Base-by-base conservation (phyloP, 2,797 vertebrate species). In the Poecilia wingei region DNA sequence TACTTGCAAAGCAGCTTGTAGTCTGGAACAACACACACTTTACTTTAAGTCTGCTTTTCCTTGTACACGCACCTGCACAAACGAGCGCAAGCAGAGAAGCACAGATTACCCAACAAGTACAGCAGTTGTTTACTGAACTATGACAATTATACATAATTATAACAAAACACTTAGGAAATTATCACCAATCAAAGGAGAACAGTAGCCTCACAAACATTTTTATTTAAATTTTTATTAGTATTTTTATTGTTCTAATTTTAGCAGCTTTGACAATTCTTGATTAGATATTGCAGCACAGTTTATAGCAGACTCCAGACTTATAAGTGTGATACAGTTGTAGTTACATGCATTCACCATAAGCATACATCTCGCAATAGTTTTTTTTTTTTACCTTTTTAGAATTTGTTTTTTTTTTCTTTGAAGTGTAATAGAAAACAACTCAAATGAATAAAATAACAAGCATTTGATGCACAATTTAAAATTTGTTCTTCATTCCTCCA, bases 11-110 rank as follows among this genome's bases (percentile, higher is more conserved):
- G 20, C 49, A 13, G 13, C 51, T 64, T 25, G 10, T 64, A 20
- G 25, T 31, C 16, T 53, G 8, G 18, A 39, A 69, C 41, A 41
- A 22, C 66, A 13, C 22, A 72, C 2, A 71, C 20, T 73, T 16
- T 31, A 31, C n/a, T 43, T 55, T 28, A 41, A n/a, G 16, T 43
- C 39, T 45, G 9, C 22, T 10, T 36, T 69, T 22, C 16, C 9
- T 25, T 57, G 53, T 0, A 1, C 75, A 28, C 47, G 41, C 7
- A 22, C 36, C 47, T 39, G 28, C 10, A 33, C 4, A 3, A 66
- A 89, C 8, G 3, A 76, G 80, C 47, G 81, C 61, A 80, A 66
- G 70, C 45, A 31, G 66, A 66, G 14, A 77, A 6, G 59, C 61
- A 68, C 33, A 49, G 28, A 55, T 75, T 16, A 66, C 46, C 6